These are phyloP conservation scores for Pandemis cinnamomeana DNA, from an alignment of 2,888 invertebrate species.

Conservation along the genomic window DNA sequence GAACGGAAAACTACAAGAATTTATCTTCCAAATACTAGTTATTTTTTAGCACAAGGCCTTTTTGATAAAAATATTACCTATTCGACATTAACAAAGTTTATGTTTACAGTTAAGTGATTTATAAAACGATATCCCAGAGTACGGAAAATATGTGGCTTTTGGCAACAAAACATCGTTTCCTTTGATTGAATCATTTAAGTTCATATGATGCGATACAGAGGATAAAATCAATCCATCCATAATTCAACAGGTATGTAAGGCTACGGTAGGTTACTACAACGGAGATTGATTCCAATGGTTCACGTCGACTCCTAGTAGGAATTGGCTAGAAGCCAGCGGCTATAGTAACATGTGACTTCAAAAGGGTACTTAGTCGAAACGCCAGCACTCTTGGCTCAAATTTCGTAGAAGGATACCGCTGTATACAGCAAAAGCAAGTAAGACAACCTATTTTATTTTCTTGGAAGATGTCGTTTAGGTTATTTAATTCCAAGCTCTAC, in stretches of 20 bases:
- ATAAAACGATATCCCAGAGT: neutral
- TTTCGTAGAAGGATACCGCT: constrained; percentile 12
- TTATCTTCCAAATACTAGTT: no score
- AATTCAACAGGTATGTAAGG: constrained; percentile 69
- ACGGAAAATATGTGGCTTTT: neutral
- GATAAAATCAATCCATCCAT: constrained; percentile 53
- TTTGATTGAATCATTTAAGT: neutral
- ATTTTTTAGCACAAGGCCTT: no score
- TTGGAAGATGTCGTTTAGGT: constrained; percentile 1
- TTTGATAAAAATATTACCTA: no score
- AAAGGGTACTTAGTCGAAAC: constrained; percentile 39
- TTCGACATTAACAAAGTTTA: neutral
- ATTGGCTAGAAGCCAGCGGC: constrained; percentile 56
- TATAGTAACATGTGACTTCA: constrained; percentile 42
- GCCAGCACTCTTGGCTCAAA: constrained; percentile 22
- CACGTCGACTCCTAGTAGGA: constrained; percentile 40
- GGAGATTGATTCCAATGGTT: constrained; percentile 58
- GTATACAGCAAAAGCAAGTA: constrained; percentile 11
- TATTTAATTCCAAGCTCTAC: neutral
- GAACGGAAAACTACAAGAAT: constrained; percentile 18
- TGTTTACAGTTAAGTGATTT: neutral
- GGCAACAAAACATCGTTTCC: neutral
- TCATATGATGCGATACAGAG: constrained; percentile 16
- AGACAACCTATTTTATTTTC: constrained; percentile 11
- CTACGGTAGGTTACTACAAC: constrained; percentile 52